phyloP scores from a whole-genome alignment of 2,888 invertebrate genomes.

The Pachydiplax longipennis region DNA sequence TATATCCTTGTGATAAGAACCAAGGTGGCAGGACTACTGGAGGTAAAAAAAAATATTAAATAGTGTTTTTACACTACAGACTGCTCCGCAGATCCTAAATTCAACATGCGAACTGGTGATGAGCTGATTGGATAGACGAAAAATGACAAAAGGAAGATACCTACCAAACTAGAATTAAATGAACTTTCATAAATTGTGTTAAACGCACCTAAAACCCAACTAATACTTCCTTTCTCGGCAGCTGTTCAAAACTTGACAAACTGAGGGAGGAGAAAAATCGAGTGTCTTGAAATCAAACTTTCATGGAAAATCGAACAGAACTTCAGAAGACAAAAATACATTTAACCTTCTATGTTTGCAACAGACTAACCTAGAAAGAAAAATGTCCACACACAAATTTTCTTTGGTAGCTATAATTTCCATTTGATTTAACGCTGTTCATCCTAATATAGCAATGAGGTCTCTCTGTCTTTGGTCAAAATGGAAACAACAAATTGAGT shows the following conservation, averaged over 20 bases:
- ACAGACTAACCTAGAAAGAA: not conserved
- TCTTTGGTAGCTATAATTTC: not conserved
- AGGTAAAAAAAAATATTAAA: conserved; percentile 24
- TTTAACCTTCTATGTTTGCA: not conserved
- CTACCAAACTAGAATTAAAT: not conserved
- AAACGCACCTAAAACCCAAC: not conserved
- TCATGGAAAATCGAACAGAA: not conserved
- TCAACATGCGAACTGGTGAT: not conserved
- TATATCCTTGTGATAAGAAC: not conserved
- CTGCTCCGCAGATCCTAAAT: not conserved
- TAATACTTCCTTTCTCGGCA: not conserved
- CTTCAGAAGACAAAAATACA: not conserved
- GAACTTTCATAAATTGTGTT: not conserved
- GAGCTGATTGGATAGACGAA: not conserved
- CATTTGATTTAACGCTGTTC: not conserved
- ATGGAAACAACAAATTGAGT: not conserved
- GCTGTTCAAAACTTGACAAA: not conserved
- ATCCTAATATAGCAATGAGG: not conserved
- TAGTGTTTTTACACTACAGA: not conserved
- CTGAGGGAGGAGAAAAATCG: not conserved
- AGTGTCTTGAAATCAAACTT: not conserved
- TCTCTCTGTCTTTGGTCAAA: too few species aligned
- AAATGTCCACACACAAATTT: not conserved
- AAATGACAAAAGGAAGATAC: not conserved
- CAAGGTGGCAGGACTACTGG: conserved; percentile 36